Base-by-base conservation (phyloP, 1,140 invertebrate genomes). In the Sarcophaga bullata region DNA sequence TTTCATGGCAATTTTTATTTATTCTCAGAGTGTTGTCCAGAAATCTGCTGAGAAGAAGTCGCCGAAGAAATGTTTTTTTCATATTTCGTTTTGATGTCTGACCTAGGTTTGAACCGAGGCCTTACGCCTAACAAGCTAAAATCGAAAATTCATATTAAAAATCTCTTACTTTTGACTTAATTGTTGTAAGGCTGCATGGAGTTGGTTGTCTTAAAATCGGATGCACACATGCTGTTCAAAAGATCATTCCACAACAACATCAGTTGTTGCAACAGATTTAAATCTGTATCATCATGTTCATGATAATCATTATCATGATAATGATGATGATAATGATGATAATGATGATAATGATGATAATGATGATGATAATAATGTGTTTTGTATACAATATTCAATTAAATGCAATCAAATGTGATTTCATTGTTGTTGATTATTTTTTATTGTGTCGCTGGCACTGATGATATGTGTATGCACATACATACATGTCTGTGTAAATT, bases 351-450 rank as follows among this genome's bases (percentile, higher is more conserved):
- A n/a, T 58, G 54, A 13, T 62, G 13, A 7, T 58, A n/a, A n/a
- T 58, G 54, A 13, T 62, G 58, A 62, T 68, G 62, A 68, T 19
- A 19, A 68, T 68, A 19, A 19, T 19, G 62, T 68, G 62, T 17
- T 15, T n/a, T 68, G 62, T 68, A 9, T 68, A 68, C 62, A 68
- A 68, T 68, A 19, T 6, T 68, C 19, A 68, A 68, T 68, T 68
- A n/a, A 68, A 68, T 68, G 62, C 19, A 68, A 68, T 68, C 62
- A 68, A 68, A 25, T 25, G 62, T 68, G 62, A 68, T 68, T 68
- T 58, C n/a, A 58, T 58, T 58, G 54, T 58, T 58, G 13, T 15
- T 58, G 10, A n/a, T 58, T 10, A 15, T 58, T 68, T 62, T 68
- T 6, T 68, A 19, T 62, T 17, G 11, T 62, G 54, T 58, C n/a